A percentile compares a stretch with the other conserved stretches of the same genome.
These are phyloP conservation scores for Adelosebastes latens DNA, from an alignment of 2,797 vertebrate species.

Conservation along the genomic window DNA sequence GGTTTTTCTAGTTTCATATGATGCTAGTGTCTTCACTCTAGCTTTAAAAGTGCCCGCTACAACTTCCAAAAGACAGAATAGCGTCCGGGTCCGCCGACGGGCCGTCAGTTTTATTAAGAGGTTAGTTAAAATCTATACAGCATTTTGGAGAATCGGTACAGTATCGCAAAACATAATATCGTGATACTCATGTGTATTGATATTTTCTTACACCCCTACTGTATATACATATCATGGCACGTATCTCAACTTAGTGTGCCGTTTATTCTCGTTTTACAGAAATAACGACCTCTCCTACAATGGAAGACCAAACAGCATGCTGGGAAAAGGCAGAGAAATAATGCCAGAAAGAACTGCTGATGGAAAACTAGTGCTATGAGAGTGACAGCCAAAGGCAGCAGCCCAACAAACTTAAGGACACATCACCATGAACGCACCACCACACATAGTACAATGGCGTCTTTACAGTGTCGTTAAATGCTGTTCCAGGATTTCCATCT, in stretches of 20 bases:
- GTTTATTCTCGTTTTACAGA: not conserved
- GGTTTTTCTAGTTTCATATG: no score
- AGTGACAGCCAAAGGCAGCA: not conserved
- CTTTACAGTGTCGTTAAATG: constrained; percentile 4
- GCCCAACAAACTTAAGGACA: not conserved
- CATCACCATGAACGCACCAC: not conserved
- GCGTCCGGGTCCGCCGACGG: no score
- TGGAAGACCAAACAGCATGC: not conserved
- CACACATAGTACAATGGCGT: not conserved
- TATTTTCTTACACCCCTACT: not conserved
- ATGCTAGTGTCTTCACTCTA: no score
- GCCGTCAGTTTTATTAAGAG: no score
- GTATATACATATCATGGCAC: not conserved
- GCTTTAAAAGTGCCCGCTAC: no score
- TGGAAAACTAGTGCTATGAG: not conserved
- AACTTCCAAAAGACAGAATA: no score
- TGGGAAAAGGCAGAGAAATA: not conserved
- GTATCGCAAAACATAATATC: no score
- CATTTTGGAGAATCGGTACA: no score
- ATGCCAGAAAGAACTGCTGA: not conserved
- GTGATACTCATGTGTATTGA: no score
- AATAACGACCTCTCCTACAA: not conserved
- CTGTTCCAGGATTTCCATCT: constrained; percentile 49
- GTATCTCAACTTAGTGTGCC: not conserved
- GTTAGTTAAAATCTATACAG: no score